Evolutionary conservation across 1,140 invertebrate species (phyloP).

Genomic region (Proctacanthus coquilletti): DNA sequence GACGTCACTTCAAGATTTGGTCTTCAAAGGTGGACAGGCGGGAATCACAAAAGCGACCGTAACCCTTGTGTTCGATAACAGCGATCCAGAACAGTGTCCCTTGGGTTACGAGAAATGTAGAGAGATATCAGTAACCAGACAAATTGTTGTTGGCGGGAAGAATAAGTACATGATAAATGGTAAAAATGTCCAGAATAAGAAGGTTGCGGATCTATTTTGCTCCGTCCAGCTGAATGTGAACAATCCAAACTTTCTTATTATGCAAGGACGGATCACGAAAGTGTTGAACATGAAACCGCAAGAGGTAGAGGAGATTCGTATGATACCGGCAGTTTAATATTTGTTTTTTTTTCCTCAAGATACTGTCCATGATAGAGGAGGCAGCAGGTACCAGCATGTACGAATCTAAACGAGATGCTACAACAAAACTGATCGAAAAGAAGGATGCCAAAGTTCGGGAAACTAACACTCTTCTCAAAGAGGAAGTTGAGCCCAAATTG

Average conservation of each 20-base stretch:
- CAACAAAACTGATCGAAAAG: constrained; percentile 79
- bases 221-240: constrained; percentile 97
- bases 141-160: constrained; percentile 64
- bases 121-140: constrained; percentile 87
- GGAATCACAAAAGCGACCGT: constrained; percentile 93
- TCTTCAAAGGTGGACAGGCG: constrained; percentile 95
- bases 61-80: constrained; percentile 91
- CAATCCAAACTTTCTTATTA: constrained; percentile 98
- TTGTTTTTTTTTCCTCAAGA: constrained; percentile 32
- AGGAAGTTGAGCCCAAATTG: constrained; percentile 79
- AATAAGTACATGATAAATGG: constrained; percentile 96
- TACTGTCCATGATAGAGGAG: constrained; percentile 97
- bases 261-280: constrained; percentile 99
- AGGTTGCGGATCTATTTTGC: constrained; percentile 87
- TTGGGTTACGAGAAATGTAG: constrained; percentile 84
- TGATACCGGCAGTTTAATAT: neutral
- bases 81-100: constrained; percentile 66
- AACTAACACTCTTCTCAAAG: constrained; percentile 66
- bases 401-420: constrained; percentile 81
- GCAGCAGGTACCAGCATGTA: constrained; percentile 97
- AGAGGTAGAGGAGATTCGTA: constrained; percentile 46
- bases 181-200: constrained; percentile 70
- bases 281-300: constrained; percentile 97
- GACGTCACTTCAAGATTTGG: constrained; percentile 78
- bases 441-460: constrained; percentile 85